These are phyloP conservation scores for Gouania willdenowi DNA, from an alignment of 2,797 vertebrate genomes.

Conservation along the genomic window DNA sequence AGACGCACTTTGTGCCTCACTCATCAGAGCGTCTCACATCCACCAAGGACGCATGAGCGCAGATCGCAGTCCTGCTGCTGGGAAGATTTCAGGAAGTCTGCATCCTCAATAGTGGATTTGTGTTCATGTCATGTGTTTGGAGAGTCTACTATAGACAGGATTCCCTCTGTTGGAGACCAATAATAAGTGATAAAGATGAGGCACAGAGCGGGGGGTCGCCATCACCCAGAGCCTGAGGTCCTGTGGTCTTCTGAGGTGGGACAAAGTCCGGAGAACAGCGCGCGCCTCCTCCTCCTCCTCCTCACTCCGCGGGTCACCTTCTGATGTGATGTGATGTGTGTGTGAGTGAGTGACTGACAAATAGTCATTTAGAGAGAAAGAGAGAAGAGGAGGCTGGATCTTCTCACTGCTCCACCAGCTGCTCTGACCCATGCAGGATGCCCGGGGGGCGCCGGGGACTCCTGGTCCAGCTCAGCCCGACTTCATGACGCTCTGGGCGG, in stretches of 20 bases:
- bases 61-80: background rate
- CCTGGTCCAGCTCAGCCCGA: conserved; percentile 71
- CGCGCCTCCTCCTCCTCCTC: conserved; percentile 18
- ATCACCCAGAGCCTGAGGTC: conserved; percentile 5
- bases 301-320: conserved; percentile 60
- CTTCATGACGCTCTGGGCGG: conserved; percentile 75
- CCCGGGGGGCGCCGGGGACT: conserved; percentile 61
- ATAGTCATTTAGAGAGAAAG: conserved; percentile 32
- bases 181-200: conserved; percentile 46
- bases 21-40: background rate
- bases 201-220: conserved; percentile 16
- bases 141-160: conserved; percentile 46
- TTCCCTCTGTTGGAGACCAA: conserved; percentile 38
- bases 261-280: conserved; percentile 33
- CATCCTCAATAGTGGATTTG: conserved; percentile 2
- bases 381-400: conserved; percentile 49
- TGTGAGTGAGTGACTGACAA: conserved; percentile 45
- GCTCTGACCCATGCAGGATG: conserved; percentile 74
- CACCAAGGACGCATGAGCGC: conserved; percentile 1
- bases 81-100: background rate
- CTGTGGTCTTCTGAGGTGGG: conserved; percentile 25
- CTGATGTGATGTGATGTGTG: conserved; percentile 42
- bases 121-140: conserved; percentile 43
- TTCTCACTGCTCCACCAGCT: conserved; percentile 23
- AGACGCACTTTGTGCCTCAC: conserved; percentile 34